A percentile compares a stretch with the other conserved stretches of the same genome.
Conservation (phyloP, 2,888 invertebrate genomes). For the Byasa hedistus region DNA sequence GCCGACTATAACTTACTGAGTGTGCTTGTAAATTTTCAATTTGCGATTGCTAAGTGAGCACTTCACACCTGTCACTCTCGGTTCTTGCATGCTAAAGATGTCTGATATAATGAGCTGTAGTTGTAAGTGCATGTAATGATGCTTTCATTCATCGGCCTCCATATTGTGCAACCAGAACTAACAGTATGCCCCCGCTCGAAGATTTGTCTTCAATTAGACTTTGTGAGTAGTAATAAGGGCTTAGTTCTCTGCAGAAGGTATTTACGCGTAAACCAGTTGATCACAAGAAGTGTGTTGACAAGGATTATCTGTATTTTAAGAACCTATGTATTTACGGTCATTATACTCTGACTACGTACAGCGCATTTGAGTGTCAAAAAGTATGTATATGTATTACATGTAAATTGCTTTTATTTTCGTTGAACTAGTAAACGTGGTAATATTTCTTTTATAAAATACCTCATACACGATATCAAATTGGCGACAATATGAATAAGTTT, state of each 20-base stretch:
- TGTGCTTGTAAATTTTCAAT: slow-evolving; percentile 17
- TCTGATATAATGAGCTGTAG: slow-evolving; percentile 13
- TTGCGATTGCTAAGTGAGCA: slow-evolving; percentile 17
- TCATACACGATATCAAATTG: no score
- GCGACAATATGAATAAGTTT: no score
- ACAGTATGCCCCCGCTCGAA: slow-evolving; percentile 7
- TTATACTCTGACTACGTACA: neutral
- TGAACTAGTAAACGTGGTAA: no score
- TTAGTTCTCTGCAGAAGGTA: neutral
- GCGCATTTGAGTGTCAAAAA: no score
- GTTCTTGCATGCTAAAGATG: slow-evolving; percentile 8
- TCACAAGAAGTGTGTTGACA: slow-evolving; percentile 2
- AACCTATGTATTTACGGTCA: neutral
- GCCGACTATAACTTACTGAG: slow-evolving; percentile 11
- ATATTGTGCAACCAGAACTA: slow-evolving; percentile 10
- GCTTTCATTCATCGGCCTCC: slow-evolving; percentile 20
- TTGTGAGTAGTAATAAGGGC: slow-evolving; percentile 2
- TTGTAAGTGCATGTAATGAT: slow-evolving; percentile 23
- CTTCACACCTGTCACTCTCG: slow-evolving; percentile 6
- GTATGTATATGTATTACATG: no score
- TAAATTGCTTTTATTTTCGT: no score
- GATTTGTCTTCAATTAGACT: slow-evolving; percentile 14
- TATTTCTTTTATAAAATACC: no score
- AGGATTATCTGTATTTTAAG: neutral
- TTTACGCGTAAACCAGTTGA: neutral